Conservation (phyloP, 2,888 invertebrate species). For the Meiosimyza platycephala region DNA sequence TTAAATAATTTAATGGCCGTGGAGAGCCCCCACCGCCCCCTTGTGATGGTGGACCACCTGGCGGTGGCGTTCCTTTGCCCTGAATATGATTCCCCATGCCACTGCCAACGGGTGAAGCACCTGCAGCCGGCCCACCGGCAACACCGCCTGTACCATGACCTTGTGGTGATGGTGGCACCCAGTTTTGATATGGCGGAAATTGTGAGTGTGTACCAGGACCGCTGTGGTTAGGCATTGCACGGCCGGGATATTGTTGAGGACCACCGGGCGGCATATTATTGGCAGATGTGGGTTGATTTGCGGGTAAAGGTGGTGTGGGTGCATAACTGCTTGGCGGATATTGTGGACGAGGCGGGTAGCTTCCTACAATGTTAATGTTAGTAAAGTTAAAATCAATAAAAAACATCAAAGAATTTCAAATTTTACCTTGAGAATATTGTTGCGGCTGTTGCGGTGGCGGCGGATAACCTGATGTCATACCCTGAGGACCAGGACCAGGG, state of each 20-base stretch:
- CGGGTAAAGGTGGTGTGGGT: conserved; percentile 69
- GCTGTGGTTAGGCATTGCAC: conserved; percentile 72
- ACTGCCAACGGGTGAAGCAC: conserved; percentile 48
- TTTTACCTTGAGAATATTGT: conserved; percentile 70
- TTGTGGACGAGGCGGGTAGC: conserved; percentile 69
- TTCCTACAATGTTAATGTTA: conserved; percentile 52
- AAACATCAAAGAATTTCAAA: not conserved
- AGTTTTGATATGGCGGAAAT: conserved; percentile 67
- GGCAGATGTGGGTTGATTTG: conserved; percentile 65
- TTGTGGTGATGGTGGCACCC: conserved; percentile 64
- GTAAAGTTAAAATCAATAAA: not conserved
- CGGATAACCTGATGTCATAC: conserved; percentile 70
- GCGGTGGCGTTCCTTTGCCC: conserved; percentile 66
- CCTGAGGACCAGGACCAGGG: conserved; percentile 69
- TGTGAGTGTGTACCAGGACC: conserved; percentile 63
- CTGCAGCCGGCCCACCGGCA: conserved; percentile 44
- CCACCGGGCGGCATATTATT: conserved; percentile 66
- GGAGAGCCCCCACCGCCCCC: conserved; percentile 67
- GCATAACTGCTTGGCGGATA: conserved; percentile 70
- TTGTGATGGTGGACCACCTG: conserved; percentile 62
- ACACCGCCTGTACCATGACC: conserved; percentile 52
- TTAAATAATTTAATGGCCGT: conserved; percentile 75
- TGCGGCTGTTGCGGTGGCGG: conserved; percentile 71
- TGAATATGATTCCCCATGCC: conserved; percentile 67
- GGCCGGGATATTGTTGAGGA: conserved; percentile 69